phyloP scores from a whole-genome alignment of 2,113 vertebrate genomes.

The Petroica traversi region DNA sequence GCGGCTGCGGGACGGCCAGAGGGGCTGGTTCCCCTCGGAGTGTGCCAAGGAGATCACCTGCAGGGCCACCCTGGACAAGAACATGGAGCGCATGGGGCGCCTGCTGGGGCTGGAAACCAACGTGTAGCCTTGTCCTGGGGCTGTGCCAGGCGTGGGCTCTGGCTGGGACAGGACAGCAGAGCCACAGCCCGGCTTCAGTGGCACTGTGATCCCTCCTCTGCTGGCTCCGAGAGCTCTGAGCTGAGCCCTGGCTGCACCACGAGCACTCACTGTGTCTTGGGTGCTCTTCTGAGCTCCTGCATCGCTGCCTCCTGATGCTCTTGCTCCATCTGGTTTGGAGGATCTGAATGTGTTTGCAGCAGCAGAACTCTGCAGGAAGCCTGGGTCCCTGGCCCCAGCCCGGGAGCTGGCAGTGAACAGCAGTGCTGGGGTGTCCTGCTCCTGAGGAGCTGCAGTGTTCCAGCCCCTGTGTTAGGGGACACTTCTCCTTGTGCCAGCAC shows the following conservation, averaged over 20 bases:
- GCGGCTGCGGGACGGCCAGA: constrained; percentile 87
- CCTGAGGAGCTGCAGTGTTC: neutral
- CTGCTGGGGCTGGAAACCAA: constrained; percentile 93
- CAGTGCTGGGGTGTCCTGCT: accelerated
- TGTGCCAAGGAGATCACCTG: constrained; percentile 91
- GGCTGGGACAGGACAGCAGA: accelerated
- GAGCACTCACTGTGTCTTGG: neutral
- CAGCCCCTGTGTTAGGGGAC: accelerated
- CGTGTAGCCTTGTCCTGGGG: constrained; percentile 68
- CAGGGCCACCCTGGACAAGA: constrained; percentile 88
- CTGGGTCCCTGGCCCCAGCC: neutral
- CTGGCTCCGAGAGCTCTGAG: neutral
- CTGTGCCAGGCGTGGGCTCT: too few species aligned
- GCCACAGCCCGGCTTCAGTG: neutral
- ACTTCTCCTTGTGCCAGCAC: accelerated
- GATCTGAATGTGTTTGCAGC: too few species aligned
- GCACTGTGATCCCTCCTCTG: accelerated
- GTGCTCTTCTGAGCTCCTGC: neutral
- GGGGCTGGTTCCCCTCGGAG: constrained; percentile 92
- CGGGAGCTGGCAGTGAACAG: accelerated
- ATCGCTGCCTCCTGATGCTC: neutral
- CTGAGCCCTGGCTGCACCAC: neutral
- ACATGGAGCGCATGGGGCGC: constrained; percentile 95
- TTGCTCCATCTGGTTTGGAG: neutral
- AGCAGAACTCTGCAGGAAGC: accelerated